Base-by-base conservation (phyloP, 2,113 vertebrate genomes). In the Chelonoidis abingdonii region DNA sequence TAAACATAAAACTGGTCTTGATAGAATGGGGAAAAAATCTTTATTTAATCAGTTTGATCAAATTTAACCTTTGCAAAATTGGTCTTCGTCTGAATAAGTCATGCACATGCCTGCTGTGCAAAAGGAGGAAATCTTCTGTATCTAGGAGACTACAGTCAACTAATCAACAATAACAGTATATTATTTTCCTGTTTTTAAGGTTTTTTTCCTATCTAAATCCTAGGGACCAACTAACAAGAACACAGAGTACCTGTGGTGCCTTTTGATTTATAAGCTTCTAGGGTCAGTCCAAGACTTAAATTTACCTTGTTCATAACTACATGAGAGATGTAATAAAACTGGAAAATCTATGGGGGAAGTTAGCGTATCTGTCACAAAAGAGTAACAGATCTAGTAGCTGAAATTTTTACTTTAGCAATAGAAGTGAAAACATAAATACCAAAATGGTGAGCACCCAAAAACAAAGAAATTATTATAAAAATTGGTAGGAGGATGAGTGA, bases 21-120 rank as follows among this genome's bases (percentile, higher is more conserved):
- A 94, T 81, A 96, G 84, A 97, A 96, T 95, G 90, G 92, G 88
- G 84, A 69, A 94, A 95, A 97, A 96, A 96, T 91, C 75, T 96
- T 90, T 97, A 97, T 97, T 98, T 98, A 98, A 98, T 98, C 96
- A 98, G 97, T 97, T 96, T 98, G 97, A 98, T 98, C 95, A 98
- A 98, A 97, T 93, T 91, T 96, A 98, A 97, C 95, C 95, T 95
- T 94, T 96, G 57, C 87, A 98, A 98, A 98, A 98, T 97, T 98
- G 95, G 94, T 92, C 97, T 95, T 96, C 91, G 82, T 89, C 95
- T 95, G 92, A 87, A 95, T 94, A 97, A 98, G 96, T 97, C 97
- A 98, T 97, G 96, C 93, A 94, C 90, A 92, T 86, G 95, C 96
- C 97, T 97, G 96, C 97, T 98, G 92, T 97, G 97, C 79, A 96